Evolutionary conservation across 2,797 vertebrate genomes (phyloP).

Genomic region (Poeciliopsis paucimaculata): DNA sequence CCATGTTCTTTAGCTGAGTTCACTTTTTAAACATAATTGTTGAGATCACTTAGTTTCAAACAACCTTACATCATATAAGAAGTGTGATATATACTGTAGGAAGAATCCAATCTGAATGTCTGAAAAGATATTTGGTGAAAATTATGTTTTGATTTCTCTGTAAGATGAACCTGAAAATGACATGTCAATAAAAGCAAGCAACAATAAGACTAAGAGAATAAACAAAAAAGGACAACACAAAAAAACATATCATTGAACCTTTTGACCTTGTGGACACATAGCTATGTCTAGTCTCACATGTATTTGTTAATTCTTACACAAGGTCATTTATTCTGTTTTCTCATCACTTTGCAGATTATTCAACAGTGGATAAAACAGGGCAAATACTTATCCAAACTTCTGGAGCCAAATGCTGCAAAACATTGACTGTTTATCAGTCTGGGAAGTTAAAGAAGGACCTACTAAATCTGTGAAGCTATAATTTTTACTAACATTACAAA

Average conservation of each 20-base stretch:
- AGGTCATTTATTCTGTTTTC: constrained; percentile 34
- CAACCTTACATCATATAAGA: constrained; percentile 3
- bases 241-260: constrained; percentile 12
- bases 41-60: constrained; percentile 27
- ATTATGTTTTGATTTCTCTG: constrained; percentile 15
- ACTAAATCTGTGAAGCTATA: constrained; percentile 50
- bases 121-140: constrained; percentile 20
- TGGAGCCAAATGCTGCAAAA: constrained; percentile 44
- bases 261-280: constrained; percentile 1
- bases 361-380: constrained; percentile 29
- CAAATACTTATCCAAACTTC: constrained; percentile 53
- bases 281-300: constrained; percentile 26
- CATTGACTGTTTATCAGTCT: constrained; percentile 63
- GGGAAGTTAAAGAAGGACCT: constrained; percentile 51
- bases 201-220: constrained; percentile 15
- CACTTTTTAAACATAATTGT: constrained; percentile 17
- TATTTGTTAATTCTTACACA: constrained; percentile 41
- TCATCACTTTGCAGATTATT: constrained; percentile 6
- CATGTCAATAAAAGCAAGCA: constrained; percentile 9
- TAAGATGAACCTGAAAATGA: constrained; percentile 2
- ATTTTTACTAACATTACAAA: constrained; percentile 60
- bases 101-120: constrained; percentile 9
- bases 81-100: constrained; percentile 28
- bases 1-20: constrained; percentile 26
- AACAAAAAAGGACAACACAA: not conserved